Percentiles rank a stretch among this genome's conserved stretches.
Evolutionary conservation across 92 coral and sea anemone genomes (phyloP).

Genomic region (Palythoa heliodiscus): DNA sequence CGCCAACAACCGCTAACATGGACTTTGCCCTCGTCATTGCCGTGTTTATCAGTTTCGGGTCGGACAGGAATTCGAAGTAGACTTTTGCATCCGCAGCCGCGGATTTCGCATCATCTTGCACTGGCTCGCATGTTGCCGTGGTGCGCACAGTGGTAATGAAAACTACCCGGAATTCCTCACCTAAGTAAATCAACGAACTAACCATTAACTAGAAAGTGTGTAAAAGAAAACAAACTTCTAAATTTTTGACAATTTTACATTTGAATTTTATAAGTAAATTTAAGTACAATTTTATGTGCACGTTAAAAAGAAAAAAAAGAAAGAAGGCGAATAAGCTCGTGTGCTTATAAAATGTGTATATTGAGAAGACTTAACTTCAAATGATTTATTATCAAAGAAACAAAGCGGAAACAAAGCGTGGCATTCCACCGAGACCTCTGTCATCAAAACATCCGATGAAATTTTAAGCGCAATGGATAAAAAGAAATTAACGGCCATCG

Average conservation of each 20-base stretch:
- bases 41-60: constrained; percentile 82
- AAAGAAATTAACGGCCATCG: no score
- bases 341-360: no score
- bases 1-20: constrained; percentile 89
- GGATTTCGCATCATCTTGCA: constrained; percentile 36
- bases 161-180: constrained; percentile 84
- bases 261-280: no score
- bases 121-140: constrained; percentile 59
- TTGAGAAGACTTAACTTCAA: no score
- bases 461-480: no score
- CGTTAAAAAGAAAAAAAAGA: no score
- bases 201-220: background rate
- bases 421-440: no score
- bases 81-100: constrained; percentile 45
- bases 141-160: constrained; percentile 96
- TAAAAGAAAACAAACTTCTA: background rate
- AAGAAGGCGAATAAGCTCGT: no score
- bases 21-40: constrained; percentile 94
- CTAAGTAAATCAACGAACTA: constrained; percentile 23
- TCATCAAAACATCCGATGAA: no score
- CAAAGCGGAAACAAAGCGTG: no score
- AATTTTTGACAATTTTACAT: background rate
- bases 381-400: no score
- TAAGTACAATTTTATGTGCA: no score
- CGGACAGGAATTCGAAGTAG: constrained; percentile 77